Evolutionary conservation across 2,113 vertebrate genomes (phyloP), one percentile per base, ranked within the genome.

Genomic region (Poeciliopsis prolifica): DNA sequence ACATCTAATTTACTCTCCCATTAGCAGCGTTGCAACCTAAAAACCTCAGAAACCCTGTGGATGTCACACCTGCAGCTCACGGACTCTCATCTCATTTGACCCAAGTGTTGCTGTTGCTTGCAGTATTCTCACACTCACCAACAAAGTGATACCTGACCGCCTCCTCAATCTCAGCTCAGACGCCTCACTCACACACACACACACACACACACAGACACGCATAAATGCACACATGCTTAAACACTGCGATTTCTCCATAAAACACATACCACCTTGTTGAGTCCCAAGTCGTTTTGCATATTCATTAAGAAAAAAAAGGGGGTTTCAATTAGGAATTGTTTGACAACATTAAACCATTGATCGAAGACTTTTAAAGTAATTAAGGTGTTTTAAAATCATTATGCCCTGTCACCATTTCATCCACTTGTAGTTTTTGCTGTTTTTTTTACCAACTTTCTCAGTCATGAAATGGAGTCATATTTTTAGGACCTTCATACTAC

Each of bases 31-130:
- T 77, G 26, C 40, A 65, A 61, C 24, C 63, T 58, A 65, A 37
- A 81, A 85, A 73, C 70, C 28, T 30, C 68, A 19, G 77, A 69
- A 77, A 65, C 82, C 75, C 51, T 22, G 61, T 60, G 67, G 85
- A 86, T 65, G 51, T 87, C 82, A 86, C 86, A 88, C 82, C 74
- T 85, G 81, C 81, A 83, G 80, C 74, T 73, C 77, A 72, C 81
- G 71, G 79, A 78, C 22, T 44, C 60, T 70, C 84, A 81, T 77
- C 74, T 88, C 79, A 86, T 86, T 91, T 90, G 78, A 91, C 87
- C 82, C 75, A 67, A 70, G 37, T 31, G 37, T 62, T 68, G 31
- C 70, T 75, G 67, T 81, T 71, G 73, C 68, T 76, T 60, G 75
- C 68, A 76, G 68, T 54, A 64, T 83, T 86, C 74, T 87, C 81